Percentiles rank a stretch among this genome's conserved stretches.
phyloP scores from a whole-genome alignment of 2,113 vertebrate genomes.

The Hippocampus abdominalis region DNA sequence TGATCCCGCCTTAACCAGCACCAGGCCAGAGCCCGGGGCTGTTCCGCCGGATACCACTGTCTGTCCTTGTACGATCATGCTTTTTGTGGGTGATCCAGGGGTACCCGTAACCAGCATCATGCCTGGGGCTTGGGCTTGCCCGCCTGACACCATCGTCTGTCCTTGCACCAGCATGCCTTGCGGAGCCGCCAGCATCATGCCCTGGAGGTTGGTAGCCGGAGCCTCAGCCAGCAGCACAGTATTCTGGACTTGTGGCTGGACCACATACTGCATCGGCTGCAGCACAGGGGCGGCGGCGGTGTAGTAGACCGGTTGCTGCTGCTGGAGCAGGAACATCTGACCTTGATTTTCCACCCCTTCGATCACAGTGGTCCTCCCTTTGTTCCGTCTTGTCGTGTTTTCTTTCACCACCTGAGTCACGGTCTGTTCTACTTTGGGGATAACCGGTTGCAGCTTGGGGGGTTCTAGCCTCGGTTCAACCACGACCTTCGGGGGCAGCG shows the following conservation, averaged over 20 bases:
- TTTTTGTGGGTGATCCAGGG: not conserved
- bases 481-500: slow-evolving; percentile 16
- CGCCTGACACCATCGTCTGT: slow-evolving; percentile 5
- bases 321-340: slow-evolving; percentile 59
- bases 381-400: slow-evolving; percentile 1
- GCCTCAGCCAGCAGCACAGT: slow-evolving; percentile 49
- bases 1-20: slow-evolving; percentile 40
- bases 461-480: slow-evolving; percentile 1
- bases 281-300: slow-evolving; percentile 46
- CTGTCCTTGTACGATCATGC: slow-evolving; percentile 18
- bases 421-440: slow-evolving; percentile 12
- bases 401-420: slow-evolving; percentile 26
- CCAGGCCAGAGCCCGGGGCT: slow-evolving; percentile 21
- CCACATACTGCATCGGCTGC: slow-evolving; percentile 58
- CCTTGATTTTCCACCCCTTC: slow-evolving; percentile 26
- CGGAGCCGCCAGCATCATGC: slow-evolving; percentile 31
- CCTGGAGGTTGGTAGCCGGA: slow-evolving; percentile 44
- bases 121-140: slow-evolving; percentile 13
- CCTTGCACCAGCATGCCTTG: slow-evolving; percentile 22
- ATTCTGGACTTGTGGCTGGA: slow-evolving; percentile 59
- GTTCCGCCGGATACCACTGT: not conserved
- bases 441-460: not conserved
- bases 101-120: slow-evolving; percentile 31
- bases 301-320: slow-evolving; percentile 67
- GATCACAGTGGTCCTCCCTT: slow-evolving; percentile 15